Conservation (phyloP, 2,888 invertebrate species). For the Tachina fera region DNA sequence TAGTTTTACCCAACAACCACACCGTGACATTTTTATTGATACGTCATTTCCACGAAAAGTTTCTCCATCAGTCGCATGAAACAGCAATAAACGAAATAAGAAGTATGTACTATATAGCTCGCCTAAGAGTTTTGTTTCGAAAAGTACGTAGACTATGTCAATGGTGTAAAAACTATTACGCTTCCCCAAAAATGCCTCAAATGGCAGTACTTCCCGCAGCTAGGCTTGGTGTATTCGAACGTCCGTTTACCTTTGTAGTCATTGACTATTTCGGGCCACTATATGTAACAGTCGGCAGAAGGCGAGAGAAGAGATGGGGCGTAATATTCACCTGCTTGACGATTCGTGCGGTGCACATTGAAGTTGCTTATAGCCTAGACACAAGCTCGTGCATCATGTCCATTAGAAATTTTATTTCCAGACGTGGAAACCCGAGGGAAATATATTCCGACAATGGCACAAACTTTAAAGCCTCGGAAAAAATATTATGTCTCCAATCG, state of each 20-base stretch:
- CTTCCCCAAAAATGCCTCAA: background rate
- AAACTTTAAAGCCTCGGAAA: constrained; percentile 40
- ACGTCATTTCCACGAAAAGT: constrained; percentile 36
- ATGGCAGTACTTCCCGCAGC: constrained; percentile 45
- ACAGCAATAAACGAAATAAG: constrained; percentile 36
- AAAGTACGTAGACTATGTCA: constrained; percentile 61
- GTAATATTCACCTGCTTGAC: constrained; percentile 72
- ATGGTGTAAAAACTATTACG: constrained; percentile 64
- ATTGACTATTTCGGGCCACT: constrained; percentile 72
- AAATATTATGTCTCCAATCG: background rate
- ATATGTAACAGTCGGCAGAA: constrained; percentile 56
- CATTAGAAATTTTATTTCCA: constrained; percentile 55
- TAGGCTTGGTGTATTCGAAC: constrained; percentile 60
- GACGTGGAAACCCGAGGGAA: constrained; percentile 26
- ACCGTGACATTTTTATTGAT: background rate
- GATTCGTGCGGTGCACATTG: constrained; percentile 64
- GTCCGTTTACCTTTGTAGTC: constrained; percentile 70
- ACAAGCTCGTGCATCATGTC: constrained; percentile 65
- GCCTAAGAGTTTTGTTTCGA: constrained; percentile 54
- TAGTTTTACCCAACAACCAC: too few relatives aligned
- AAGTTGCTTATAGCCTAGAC: constrained; percentile 66
- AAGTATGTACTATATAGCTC: constrained; percentile 52
- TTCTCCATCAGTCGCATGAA: constrained; percentile 48
- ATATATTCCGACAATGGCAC: constrained; percentile 57
- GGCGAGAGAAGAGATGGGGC: constrained; percentile 70